Evolutionary conservation across 2,888 invertebrate genomes (phyloP).

Genomic region (Metallyticus violacea): DNA sequence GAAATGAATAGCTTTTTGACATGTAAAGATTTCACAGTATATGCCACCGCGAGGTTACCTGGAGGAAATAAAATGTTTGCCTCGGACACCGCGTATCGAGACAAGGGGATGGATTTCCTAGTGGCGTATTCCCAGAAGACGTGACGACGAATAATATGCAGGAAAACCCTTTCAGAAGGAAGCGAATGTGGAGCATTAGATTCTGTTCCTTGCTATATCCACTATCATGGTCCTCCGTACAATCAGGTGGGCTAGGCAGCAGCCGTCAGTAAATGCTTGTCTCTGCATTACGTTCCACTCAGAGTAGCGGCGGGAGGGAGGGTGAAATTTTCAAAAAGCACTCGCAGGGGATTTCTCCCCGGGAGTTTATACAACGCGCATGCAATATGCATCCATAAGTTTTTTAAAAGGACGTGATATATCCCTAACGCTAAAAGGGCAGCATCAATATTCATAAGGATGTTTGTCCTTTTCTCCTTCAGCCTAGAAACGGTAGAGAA

Average conservation of each 20-base stretch:
- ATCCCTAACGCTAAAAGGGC: slow-evolving; percentile 29
- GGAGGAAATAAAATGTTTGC: not conserved
- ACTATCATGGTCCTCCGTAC: not conserved
- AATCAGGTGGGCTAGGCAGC: not conserved
- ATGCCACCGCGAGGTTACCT: not conserved
- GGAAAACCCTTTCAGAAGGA: not conserved
- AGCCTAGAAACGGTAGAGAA: not conserved
- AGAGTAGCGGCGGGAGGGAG: not conserved
- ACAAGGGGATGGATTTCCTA: not conserved
- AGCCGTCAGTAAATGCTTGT: slow-evolving; percentile 22
- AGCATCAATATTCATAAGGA: slow-evolving; percentile 30
- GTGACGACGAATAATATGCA: not conserved
- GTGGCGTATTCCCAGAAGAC: not conserved
- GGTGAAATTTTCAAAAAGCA: slow-evolving; percentile 25
- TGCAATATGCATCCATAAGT: slow-evolving; percentile 33
- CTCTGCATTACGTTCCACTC: slow-evolving; percentile 26
- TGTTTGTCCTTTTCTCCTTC: not conserved
- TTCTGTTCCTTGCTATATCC: not conserved
- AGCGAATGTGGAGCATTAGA: not conserved
- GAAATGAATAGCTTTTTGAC: too few species aligned
- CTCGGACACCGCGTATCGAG: not conserved
- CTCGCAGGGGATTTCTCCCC: slow-evolving; percentile 21
- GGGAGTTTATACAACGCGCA: slow-evolving; percentile 28
- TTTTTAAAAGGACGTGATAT: slow-evolving; percentile 32
- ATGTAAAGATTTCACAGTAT: not conserved